Evolutionary conservation across 2,113 vertebrate genomes (phyloP).

Genomic region (Xiphorhynchus elegans): DNA sequence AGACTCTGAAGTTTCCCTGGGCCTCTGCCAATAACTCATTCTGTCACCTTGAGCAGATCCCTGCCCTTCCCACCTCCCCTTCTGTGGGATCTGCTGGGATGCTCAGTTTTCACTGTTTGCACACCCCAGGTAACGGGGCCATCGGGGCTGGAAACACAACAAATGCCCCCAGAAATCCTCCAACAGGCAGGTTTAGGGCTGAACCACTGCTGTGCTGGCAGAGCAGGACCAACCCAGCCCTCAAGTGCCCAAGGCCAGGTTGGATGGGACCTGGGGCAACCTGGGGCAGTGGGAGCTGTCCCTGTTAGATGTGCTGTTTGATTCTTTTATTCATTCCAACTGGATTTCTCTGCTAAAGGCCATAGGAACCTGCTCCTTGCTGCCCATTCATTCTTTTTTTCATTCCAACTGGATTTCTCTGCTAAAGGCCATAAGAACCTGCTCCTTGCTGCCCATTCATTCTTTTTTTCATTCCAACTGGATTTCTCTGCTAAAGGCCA

Average conservation of each 20-base stretch:
- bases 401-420: not conserved
- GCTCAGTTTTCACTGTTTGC: not conserved
- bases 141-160: fast-evolving
- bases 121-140: fast-evolving
- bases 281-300: fast-evolving
- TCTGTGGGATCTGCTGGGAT: fast-evolving
- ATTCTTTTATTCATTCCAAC: not conserved
- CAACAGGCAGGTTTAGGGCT: not conserved
- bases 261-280: not conserved
- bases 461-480: not conserved
- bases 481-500: not conserved
- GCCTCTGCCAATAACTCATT: not conserved
- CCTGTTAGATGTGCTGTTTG: not conserved
- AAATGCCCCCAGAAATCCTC: not conserved
- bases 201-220: not conserved
- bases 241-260: not conserved
- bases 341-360: not conserved
- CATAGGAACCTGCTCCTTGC: not conserved
- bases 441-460: not conserved
- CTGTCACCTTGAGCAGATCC: not conserved
- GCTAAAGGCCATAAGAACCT: not conserved
- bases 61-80: not conserved
- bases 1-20: not conserved
- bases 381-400: not conserved
- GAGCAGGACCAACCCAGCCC: not conserved